Evolutionary conservation across 2,113 vertebrate genomes (phyloP).

Genomic region (Ardeotis arabs): DNA sequence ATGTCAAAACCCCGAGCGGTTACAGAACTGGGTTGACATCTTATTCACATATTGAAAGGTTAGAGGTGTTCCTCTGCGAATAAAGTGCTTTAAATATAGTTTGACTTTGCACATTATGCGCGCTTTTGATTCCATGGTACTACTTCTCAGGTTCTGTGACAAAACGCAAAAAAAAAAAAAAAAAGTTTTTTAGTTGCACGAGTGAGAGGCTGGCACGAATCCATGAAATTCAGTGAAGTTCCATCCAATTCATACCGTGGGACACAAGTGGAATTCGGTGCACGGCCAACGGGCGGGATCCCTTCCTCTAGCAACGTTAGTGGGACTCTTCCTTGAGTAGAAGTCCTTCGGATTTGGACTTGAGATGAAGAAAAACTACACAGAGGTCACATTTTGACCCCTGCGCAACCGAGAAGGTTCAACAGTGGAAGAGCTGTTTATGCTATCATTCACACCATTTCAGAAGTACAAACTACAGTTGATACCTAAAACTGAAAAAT

Average conservation of each 20-base stretch:
- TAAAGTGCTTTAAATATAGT: background rate
- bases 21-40: conserved; percentile 19
- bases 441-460: too few species aligned
- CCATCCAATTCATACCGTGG: too few species aligned
- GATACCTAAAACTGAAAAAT: background rate
- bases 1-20: background rate
- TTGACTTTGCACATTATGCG: background rate
- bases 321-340: background rate
- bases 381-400: accelerated
- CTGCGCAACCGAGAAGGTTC: background rate
- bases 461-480: background rate
- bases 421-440: background rate
- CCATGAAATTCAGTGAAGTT: accelerated
- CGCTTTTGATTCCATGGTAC: background rate
- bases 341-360: background rate
- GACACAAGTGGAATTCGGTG: accelerated
- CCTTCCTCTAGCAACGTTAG: background rate
- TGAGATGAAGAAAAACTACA: background rate
- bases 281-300: accelerated
- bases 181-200: background rate
- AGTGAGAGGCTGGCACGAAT: background rate
- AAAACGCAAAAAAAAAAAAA: background rate
- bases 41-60: background rate
- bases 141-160: background rate
- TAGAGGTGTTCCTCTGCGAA: conserved; percentile 10